Conservation (phyloP, 2,797 vertebrate species). For the Takifugu rubripes region DNA sequence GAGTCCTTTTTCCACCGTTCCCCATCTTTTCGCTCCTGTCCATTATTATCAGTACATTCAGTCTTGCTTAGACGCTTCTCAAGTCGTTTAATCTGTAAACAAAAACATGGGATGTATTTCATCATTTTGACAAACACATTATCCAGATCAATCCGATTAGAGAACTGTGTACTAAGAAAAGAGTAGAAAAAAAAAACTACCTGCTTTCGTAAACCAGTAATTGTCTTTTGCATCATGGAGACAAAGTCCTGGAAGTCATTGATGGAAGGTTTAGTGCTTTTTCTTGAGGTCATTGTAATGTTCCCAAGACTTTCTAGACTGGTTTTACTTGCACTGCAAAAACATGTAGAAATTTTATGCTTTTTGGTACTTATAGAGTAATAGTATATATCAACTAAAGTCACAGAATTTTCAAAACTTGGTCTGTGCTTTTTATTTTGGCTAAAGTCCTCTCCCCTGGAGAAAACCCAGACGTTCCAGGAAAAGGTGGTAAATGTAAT, state of each 20-base stretch:
- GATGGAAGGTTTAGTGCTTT: conserved; percentile 67
- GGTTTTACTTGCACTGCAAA: background rate
- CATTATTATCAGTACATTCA: conserved; percentile 85
- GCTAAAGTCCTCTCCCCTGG: too few species aligned
- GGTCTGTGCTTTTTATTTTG: too few species aligned
- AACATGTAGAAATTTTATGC: background rate
- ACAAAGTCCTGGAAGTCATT: conserved; percentile 94
- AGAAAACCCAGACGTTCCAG: too few species aligned
- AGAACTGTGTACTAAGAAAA: background rate
- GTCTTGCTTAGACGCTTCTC: conserved; percentile 88
- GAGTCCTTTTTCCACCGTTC: conserved; percentile 86
- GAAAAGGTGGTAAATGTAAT: too few species aligned
- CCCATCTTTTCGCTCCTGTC: conserved; percentile 76
- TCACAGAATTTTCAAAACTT: too few species aligned
- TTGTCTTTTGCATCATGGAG: conserved; percentile 93
- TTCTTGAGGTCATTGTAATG: conserved; percentile 60
- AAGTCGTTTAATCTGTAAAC: conserved; percentile 89
- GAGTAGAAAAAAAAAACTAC: background rate
- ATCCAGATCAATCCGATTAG: background rate
- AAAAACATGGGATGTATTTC: background rate
- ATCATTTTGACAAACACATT: background rate
- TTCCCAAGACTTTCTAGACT: conserved; percentile 54
- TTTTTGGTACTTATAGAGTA: too few species aligned
- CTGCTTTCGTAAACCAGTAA: conserved; percentile 91
- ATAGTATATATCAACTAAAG: too few species aligned